Evolutionary conservation across 2,888 invertebrate genomes (phyloP), one percentile per base, ranked within the genome.

Genomic region (Chydorus sphaericus): DNA sequence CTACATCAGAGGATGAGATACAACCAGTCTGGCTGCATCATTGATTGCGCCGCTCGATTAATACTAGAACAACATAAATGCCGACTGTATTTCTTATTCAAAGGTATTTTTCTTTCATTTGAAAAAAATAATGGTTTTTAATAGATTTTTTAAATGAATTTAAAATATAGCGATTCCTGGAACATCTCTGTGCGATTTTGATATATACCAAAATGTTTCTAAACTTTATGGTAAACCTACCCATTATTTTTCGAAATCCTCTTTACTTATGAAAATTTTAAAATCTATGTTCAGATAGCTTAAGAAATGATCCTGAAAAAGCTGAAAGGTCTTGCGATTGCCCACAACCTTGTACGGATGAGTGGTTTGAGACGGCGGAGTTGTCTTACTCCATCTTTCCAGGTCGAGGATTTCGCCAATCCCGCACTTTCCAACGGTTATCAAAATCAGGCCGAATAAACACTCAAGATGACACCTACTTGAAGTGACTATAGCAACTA

Each of bases 301-400:
- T n/a, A n/a, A n/a, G n/a, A n/a, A n/a, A n/a, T n/a, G n/a, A n/a
- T n/a, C n/a, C n/a, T n/a, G n/a, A n/a, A n/a, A n/a, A n/a, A n/a
- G n/a, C n/a, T n/a, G n/a, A n/a, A 54, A 48, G 26, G 26, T 74
- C 68, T 57, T 75, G 75, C 11, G 44, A 44, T 58, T 88, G 88
- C 65, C 73, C 82, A 63, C 85, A 87, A 0, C 82, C 81, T 1
- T 88, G 88, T 67, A 82, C 78, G 52, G 87, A 86, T 69, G 74
- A 86, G 14, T 77, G 76, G 29, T 88, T 81, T 66, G 71, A 71
- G 18, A 77, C 79, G n/a, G n/a, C n/a, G 50, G 74, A 77, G 6
- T 69, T 79, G 39, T 80, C 81, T 48, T 71, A 76, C 1, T 78
- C 81, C 3, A 74, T 72, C 3, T 71, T 85, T 23, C 73, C 73